These are phyloP conservation scores for Polylopha cassiicola DNA, from an alignment of 2,888 invertebrate species.

Conservation along the genomic window DNA sequence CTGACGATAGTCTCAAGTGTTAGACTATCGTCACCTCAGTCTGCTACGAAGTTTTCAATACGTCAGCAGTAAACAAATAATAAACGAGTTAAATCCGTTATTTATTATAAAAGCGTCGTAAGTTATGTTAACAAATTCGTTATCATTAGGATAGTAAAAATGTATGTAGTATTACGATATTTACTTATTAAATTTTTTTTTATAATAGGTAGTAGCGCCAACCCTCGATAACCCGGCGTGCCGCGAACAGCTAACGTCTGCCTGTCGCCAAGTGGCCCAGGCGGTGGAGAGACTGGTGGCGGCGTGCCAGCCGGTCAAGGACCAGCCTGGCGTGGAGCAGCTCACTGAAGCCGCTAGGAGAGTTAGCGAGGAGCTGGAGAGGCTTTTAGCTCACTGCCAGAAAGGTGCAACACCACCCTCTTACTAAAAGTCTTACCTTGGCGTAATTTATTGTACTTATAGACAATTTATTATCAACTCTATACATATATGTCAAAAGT, in stretches of 20 bases:
- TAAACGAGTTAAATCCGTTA: too few relatives aligned
- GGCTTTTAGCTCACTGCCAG: conserved; percentile 93
- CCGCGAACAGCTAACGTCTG: conserved; percentile 93
- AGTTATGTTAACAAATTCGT: too few relatives aligned
- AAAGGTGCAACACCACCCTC: conserved; percentile 61
- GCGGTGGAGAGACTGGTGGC: conserved; percentile 93
- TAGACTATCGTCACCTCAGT: too few relatives aligned
- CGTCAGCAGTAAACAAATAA: too few relatives aligned
- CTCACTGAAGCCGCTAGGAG: conserved; percentile 90
- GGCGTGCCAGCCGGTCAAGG: conserved; percentile 78
- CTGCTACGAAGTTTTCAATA: too few relatives aligned
- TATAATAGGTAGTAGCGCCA: conserved; percentile 84
- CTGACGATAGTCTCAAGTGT: too few relatives aligned
- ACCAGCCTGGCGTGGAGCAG: conserved; percentile 83
- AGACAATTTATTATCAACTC: too few relatives aligned
- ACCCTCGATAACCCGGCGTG: conserved; percentile 88
- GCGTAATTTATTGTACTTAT: too few relatives aligned
- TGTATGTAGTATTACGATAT: too few relatives aligned
- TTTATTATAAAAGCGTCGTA: too few relatives aligned
- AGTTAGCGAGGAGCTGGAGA: conserved; percentile 91
- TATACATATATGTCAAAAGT: too few relatives aligned
- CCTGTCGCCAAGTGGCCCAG: conserved; percentile 93
- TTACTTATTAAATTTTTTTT: not conserved
- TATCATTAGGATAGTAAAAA: too few relatives aligned
- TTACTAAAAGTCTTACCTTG: not conserved